Conservation (phyloP, 2,888 invertebrate genomes). For the Netelia melanura region DNA sequence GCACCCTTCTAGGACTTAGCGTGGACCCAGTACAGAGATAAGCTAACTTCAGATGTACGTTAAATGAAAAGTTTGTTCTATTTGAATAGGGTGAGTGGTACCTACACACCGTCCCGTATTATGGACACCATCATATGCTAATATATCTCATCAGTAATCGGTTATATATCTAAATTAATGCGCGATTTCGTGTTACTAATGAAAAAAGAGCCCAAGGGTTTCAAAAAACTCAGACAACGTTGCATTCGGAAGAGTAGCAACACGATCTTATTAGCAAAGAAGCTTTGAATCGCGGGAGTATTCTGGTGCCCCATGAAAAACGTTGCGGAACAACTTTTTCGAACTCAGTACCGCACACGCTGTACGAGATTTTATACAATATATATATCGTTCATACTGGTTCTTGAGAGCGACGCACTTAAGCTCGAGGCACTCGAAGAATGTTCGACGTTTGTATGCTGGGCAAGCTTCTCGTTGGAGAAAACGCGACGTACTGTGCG, state of each 20-base stretch:
- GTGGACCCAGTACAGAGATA: too few relatives aligned
- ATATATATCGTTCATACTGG: constrained; percentile 41
- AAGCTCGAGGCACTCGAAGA: constrained; percentile 66
- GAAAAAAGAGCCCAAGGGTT: neutral
- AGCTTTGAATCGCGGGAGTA: constrained; percentile 33
- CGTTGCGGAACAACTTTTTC: constrained; percentile 53
- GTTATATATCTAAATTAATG: neutral
- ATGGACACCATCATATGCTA: too few relatives aligned
- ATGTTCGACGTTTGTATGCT: constrained; percentile 59
- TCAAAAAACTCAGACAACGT: neutral
- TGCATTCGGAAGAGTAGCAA: neutral
- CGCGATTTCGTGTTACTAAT: neutral
- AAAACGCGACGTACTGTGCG: constrained; percentile 12
- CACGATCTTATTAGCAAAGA: constrained; percentile 57
- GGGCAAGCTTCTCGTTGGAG: constrained; percentile 37
- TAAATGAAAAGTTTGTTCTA: too few relatives aligned
- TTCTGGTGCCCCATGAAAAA: constrained; percentile 11
- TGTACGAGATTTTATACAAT: constrained; percentile 51
- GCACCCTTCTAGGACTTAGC: too few relatives aligned
- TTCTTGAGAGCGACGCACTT: constrained; percentile 65
- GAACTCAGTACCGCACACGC: constrained; percentile 47
- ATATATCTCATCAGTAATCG: neutral
- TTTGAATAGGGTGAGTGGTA: too few relatives aligned
- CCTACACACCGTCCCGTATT: too few relatives aligned
- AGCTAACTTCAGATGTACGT: too few relatives aligned